phyloP scores from a whole-genome alignment of 1,140 invertebrate genomes.

The Hypothenemus hampei region DNA sequence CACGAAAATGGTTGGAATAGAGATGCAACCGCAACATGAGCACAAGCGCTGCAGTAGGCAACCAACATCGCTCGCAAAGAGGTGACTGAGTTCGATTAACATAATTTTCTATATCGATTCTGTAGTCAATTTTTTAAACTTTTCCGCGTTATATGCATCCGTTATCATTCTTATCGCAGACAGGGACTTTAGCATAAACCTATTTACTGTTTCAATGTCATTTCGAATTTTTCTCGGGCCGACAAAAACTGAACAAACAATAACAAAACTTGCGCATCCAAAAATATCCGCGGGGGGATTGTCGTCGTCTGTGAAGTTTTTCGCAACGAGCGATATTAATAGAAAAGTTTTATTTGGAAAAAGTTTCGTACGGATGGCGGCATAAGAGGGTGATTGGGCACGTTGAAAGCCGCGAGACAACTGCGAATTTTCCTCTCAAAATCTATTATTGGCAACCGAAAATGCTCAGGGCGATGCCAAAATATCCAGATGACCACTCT shows the following conservation, averaged over 20 bases:
- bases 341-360: no score
- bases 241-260: background rate
- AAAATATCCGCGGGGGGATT: no score
- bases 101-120: conserved; percentile 1
- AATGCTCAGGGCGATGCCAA: conserved; percentile 18
- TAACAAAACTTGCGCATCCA: no score
- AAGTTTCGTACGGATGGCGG: no score
- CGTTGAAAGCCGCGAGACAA: conserved; percentile 23
- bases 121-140: no score
- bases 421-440: conserved; percentile 22
- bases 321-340: no score
- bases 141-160: no score
- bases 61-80: conserved; percentile 18
- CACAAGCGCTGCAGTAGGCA: background rate
- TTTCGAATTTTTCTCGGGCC: background rate
- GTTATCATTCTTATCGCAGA: background rate
- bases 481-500: conserved; percentile 17
- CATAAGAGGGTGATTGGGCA: no score
- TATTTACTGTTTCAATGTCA: background rate
- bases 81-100: conserved; percentile 3
- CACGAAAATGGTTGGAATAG: conserved; percentile 66
- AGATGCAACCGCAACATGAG: conserved; percentile 63
- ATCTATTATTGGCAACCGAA: conserved; percentile 20
- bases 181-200: background rate
- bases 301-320: background rate